A percentile compares a stretch with the other conserved stretches of the same genome.
Conservation (phyloP, 2,113 vertebrate species). For the Sterrhoptilus dennistouni region DNA sequence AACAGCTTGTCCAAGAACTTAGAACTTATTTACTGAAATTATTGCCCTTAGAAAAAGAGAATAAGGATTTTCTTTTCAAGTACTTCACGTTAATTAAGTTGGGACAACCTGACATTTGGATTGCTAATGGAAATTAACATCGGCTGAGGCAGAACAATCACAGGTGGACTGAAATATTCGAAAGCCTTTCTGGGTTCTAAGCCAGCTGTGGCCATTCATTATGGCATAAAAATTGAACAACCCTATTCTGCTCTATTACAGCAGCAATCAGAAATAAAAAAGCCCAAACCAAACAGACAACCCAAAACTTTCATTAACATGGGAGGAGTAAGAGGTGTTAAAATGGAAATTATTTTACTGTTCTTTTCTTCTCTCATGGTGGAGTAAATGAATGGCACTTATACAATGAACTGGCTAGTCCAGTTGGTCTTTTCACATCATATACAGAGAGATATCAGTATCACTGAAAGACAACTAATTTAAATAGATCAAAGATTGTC, state of each 20-base stretch:
- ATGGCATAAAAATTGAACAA: background rate
- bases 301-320: background rate
- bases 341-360: background rate
- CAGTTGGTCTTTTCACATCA: background rate
- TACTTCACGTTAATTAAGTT: background rate
- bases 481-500: background rate
- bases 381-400: background rate
- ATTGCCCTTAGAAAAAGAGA: background rate
- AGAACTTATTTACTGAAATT: background rate
- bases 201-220: background rate
- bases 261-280: background rate
- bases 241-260: background rate
- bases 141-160: background rate
- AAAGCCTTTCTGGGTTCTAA: background rate
- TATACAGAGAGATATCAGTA: background rate
- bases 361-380: background rate
- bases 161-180: background rate
- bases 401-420: background rate
- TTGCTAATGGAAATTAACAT: accelerated
- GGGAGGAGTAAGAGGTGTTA: background rate
- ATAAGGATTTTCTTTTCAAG: background rate
- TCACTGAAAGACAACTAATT: background rate
- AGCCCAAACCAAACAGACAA: background rate
- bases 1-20: background rate
- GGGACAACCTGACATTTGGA: background rate